Evolutionary conservation across 2,113 vertebrate genomes (phyloP), one percentile per base, ranked within the genome.

Genomic region (Monopterus albus): DNA sequence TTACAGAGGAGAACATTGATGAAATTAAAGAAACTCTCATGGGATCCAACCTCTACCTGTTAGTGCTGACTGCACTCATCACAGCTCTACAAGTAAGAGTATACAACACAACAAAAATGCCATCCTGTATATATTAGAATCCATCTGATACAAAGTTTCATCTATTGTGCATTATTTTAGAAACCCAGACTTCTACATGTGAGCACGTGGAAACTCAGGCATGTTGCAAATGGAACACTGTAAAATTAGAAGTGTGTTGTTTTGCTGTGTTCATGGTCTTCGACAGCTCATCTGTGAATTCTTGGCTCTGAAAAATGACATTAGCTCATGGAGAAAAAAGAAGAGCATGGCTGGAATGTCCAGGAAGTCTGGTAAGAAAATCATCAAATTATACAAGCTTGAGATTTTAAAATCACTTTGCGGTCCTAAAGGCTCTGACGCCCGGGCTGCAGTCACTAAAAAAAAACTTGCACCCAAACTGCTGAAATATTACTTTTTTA

Each of bases 291-390:
- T 97, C 2, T 99, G 98, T 91, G 97, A 99, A 81, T 96, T 98
- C 59, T 90, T 99, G 90, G 97, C 97, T 9, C 96, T 99, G 81
- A 99, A 99, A 93, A 99, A 98, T 49, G 97, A 99, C 73, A 94
- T 99, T 84, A 95, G 94, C 70, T 97, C 96, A 31, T 99, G 98
- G 98, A 96, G 94, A 82, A 95, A 95, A 57, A 99, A 96, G 89
- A 98, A 94, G 47, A 97, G 87, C 91, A 97, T 98, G 95, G 94
- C 82, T 15, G 98, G 98, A 29, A 96, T 97, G 94, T 99, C 98
- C 40, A 95, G 94, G 67, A 97, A 95, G 91, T 95, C 96, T 91
- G 96, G 98, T 98, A 79, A 71, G 63, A 72, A 49, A 35, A 46
- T 31, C 11, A 15, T 28, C 5, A 12, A 7, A 29, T 46, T 3